Evolutionary conservation across 2,113 vertebrate genomes (phyloP), one percentile per base, ranked within the genome.

Genomic region (Indri indri): DNA sequence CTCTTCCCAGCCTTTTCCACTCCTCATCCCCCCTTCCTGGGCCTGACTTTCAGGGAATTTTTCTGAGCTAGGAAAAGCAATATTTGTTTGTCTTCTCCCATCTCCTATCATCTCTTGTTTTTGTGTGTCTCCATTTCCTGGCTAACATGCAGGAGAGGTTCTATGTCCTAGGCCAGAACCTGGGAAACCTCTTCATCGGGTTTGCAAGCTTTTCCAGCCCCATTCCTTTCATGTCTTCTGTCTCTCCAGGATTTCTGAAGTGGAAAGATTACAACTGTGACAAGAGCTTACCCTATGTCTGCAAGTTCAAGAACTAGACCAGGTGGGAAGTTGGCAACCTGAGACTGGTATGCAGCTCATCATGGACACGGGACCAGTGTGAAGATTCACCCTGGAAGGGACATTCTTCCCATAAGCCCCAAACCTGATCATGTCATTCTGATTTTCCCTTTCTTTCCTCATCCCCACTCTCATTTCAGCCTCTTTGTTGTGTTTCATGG

Each of bases 241-340:
- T 81, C 23, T 87, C 42, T 70, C 50, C 34, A 97, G 97, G 34
- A 23, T 97, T 88, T 76, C 40, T 88, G 37, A 88, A 1, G 50
- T 97, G 96, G 95, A 90, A 70, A 94, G 94, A 85, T 61, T 68
- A 80, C 25, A 30, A 12, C 50, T 97, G 96, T 13, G 0, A 27
- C 18, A 0, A 0, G 0, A 7, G 7, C 8, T 59, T 95, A n/a
- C 95, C 94, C 8, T 97, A 95, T 34, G 17, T 96, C 82, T 97
- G 95, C 80, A 95, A 95, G 50, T 97, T 97, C 80, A 87, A 40
- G 47, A 5, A 0, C 23, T 87, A 88, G 32, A 2, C n/a, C 5
- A 32, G 9, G 4, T 30, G 23, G 16, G 14, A 42, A 40, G 0
- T 32, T 18, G 52, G 5, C 16, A 63, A 1, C 37, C 30, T 25